A percentile compares a stretch with the other conserved stretches of the same genome.
These are phyloP conservation scores for Scleropages formosus DNA, from an alignment of 2,797 vertebrate genomes.

Conservation along the genomic window DNA sequence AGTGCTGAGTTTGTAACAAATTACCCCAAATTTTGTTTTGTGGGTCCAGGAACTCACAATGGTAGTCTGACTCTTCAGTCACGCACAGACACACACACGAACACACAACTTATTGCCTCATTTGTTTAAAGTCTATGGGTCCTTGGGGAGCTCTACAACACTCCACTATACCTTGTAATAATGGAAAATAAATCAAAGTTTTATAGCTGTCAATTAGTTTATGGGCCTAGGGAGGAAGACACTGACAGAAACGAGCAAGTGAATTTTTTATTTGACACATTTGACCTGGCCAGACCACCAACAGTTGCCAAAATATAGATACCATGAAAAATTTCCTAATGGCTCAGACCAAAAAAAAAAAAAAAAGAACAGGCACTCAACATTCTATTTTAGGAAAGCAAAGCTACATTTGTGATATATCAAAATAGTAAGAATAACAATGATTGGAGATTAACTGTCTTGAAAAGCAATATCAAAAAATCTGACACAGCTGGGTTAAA, in stretches of 20 bases:
- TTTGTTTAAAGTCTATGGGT: conserved; percentile 35
- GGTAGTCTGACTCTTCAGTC: background rate
- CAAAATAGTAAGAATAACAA: conserved; percentile 49
- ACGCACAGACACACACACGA: conserved; percentile 12
- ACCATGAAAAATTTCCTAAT: conserved; percentile 30
- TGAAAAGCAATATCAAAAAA: conserved; percentile 47
- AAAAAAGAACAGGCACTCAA: background rate
- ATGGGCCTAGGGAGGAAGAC: conserved; percentile 32
- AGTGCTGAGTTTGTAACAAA: background rate
- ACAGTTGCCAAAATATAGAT: conserved; percentile 41
- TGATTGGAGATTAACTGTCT: conserved; percentile 54
- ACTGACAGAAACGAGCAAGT: conserved; percentile 33
- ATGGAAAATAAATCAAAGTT: conserved; percentile 37
- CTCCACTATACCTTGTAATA: conserved; percentile 32
- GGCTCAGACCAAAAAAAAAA: conserved; percentile 19
- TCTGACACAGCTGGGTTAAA: conserved; percentile 55
- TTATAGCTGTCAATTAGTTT: conserved; percentile 43
- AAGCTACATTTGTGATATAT: conserved; percentile 53
- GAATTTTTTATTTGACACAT: conserved; percentile 25
- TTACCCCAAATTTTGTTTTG: background rate
- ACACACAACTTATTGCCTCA: conserved; percentile 30
- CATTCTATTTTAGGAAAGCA: conserved; percentile 44
- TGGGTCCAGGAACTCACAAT: background rate
- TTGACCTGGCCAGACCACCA: conserved; percentile 44
- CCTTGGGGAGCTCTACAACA: conserved; percentile 21